These are phyloP conservation scores for Meloidogyne floridensis DNA, from an alignment of 1,140 invertebrate species.

Conservation along the genomic window DNA sequence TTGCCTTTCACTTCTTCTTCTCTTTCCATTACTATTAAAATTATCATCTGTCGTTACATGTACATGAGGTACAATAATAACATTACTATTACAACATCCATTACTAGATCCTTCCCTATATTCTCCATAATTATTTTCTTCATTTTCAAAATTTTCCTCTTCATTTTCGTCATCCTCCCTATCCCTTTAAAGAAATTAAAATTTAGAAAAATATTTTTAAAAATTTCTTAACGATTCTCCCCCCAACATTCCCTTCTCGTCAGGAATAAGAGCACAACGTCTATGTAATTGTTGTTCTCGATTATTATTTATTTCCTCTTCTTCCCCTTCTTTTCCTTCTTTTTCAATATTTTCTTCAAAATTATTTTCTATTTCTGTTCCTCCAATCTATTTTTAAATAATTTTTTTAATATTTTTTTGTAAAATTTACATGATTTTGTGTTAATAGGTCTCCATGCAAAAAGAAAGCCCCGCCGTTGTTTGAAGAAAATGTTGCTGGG, in stretches of 20 bases:
- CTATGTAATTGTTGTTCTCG: constrained; percentile 60
- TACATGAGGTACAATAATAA: constrained; percentile 64
- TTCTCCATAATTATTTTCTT: background rate
- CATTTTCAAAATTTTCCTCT: background rate
- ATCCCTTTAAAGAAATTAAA: background rate
- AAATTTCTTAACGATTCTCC: constrained; percentile 42
- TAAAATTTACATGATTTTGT: background rate
- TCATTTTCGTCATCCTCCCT: background rate
- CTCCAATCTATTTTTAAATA: background rate
- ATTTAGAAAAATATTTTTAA: background rate
- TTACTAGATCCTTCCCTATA: background rate
- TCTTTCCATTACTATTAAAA: constrained; percentile 1
- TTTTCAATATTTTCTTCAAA: background rate
- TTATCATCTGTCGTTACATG: constrained; percentile 53
- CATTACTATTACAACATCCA: constrained; percentile 48
- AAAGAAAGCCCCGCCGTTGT: background rate
- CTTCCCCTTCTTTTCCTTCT: background rate
- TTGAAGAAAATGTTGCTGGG: background rate
- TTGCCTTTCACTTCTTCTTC: background rate
- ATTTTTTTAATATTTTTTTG: background rate
- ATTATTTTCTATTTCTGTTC: background rate
- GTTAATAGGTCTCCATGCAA: background rate
- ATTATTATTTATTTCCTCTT: constrained; percentile 41
- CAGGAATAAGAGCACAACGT: constrained; percentile 60
- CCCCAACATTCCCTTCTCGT: constrained; percentile 4